Evolutionary conservation across 2,797 vertebrate species (phyloP), one percentile per base, ranked within the genome.

Genomic region (Onychomys arenicola): DNA sequence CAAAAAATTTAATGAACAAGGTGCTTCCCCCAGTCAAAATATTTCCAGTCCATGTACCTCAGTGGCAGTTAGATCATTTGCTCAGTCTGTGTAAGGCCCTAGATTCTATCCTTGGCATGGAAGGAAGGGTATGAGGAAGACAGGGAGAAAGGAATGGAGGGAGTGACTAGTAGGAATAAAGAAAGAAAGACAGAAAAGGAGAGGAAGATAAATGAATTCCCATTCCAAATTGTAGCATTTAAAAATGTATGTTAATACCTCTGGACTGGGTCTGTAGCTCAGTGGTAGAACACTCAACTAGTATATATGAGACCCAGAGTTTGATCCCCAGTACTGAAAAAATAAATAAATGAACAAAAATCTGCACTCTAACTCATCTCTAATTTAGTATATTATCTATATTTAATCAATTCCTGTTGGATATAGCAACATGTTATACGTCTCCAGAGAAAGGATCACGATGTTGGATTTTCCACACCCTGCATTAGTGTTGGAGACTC

Each of bases 371-470:
- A 90, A 84, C 82, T 49, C 77, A 93, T 85, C 67, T 43, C 69
- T 91, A 89, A 96, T 87, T 91, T 92, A 95, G 78, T n/a, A 82
- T 76, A 93, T 34, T 89, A 94, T 73, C 76, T 94, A 95, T 82
- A 93, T 86, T 96, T 94, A 94, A 95, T 75, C 92, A 87, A 85
- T 94, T 97, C 95, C 77, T 95, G 69, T 91, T 97, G 90, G 63
- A 52, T 90, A 89, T 1, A 69, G 87, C 8, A 63, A 93, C 76
- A 87, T 75, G 75, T 86, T 91, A 16, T 59, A 80, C 34, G 16
- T 92, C 95, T 97, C 86, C 89, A 95, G 61, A 94, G 92, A 96
- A 92, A 71, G 49, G 23, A 75, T 96, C 21, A 13, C 25, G 65
- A n/a, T 57, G 40, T 43, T 91, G 76, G 78, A 94, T 87, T 93